These are phyloP conservation scores for Caenorhabditis becei DNA, from an alignment of 2,888 invertebrate species.

Conservation along the genomic window DNA sequence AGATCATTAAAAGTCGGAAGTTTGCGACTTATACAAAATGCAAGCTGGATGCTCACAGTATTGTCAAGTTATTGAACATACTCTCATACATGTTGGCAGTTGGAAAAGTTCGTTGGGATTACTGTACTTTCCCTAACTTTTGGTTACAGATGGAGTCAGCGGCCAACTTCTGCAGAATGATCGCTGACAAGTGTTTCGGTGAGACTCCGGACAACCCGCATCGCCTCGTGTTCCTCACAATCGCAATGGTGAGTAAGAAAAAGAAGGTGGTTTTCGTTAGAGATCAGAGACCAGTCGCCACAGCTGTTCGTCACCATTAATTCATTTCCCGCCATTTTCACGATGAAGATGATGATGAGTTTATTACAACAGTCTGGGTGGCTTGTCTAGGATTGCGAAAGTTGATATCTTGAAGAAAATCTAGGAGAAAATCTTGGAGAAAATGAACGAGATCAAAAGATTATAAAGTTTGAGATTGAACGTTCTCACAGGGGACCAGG, in stretches of 20 bases:
- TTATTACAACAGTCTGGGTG: constrained; percentile 17
- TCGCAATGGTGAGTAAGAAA: constrained; percentile 31
- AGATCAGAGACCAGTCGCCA: constrained; percentile 25
- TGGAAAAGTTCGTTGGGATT: constrained; percentile 27
- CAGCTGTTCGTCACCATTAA: constrained; percentile 38
- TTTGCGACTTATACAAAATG: constrained; percentile 10
- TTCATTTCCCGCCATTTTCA: neutral
- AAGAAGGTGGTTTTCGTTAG: constrained; percentile 4
- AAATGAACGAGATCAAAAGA: neutral
- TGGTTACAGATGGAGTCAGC: neutral
- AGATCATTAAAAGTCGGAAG: constrained; percentile 14
- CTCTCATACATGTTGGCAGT: constrained; percentile 1
- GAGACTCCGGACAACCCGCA: constrained; percentile 27
- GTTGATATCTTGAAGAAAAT: constrained; percentile 6
- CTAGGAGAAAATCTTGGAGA: neutral
- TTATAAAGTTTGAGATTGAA: neutral
- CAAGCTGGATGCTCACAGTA: constrained; percentile 5
- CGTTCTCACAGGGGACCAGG: no score
- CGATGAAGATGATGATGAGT: neutral
- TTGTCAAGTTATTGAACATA: constrained; percentile 12
- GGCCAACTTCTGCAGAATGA: constrained; percentile 4
- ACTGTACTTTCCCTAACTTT: neutral
- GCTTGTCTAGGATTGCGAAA: constrained; percentile 19
- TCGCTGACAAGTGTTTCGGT: constrained; percentile 30
- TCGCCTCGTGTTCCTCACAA: constrained; percentile 33